These are phyloP conservation scores for Cepaea nemoralis DNA, from an alignment of 1,140 invertebrate genomes.

Conservation along the genomic window DNA sequence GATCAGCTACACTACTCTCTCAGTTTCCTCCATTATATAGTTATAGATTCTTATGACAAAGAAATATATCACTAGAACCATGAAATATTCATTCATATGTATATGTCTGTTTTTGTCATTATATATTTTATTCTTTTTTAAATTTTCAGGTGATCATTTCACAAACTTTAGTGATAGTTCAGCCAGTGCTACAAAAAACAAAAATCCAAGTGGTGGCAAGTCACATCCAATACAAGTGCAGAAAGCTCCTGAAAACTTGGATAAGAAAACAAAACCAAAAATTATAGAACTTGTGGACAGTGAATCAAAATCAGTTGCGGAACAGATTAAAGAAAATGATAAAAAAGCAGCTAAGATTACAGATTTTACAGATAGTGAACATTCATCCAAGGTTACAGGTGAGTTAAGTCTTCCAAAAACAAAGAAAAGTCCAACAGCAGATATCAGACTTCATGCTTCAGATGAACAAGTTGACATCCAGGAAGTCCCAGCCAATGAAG, in stretches of 20 bases:
- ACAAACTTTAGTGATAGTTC: conserved; percentile 34
- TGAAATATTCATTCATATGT: too few relatives aligned
- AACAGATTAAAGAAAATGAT: not conserved
- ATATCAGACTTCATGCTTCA: not conserved
- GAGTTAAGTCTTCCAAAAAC: not conserved
- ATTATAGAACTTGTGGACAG: conserved; percentile 21
- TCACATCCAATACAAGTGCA: not conserved
- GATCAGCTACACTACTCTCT: too few relatives aligned
- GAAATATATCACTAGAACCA: too few relatives aligned
- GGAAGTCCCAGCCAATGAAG: not conserved
- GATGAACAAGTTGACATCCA: conserved; percentile 44
- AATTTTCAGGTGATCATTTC: conserved; percentile 51
- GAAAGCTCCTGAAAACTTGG: not conserved
- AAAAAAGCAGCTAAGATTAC: conserved; percentile 27
- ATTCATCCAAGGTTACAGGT: not conserved
- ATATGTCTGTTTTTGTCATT: too few relatives aligned
- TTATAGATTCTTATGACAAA: too few relatives aligned
- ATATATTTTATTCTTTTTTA: too few relatives aligned
- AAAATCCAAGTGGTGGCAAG: not conserved
- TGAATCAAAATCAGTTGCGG: not conserved
- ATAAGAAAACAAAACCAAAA: conserved; percentile 12
- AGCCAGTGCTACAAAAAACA: not conserved
- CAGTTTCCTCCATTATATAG: too few relatives aligned
- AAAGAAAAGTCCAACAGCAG: not conserved
- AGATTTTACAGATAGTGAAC: conserved; percentile 14